phyloP scores from a whole-genome alignment of 2,113 vertebrate genomes.

The Regulus satrapa region DNA sequence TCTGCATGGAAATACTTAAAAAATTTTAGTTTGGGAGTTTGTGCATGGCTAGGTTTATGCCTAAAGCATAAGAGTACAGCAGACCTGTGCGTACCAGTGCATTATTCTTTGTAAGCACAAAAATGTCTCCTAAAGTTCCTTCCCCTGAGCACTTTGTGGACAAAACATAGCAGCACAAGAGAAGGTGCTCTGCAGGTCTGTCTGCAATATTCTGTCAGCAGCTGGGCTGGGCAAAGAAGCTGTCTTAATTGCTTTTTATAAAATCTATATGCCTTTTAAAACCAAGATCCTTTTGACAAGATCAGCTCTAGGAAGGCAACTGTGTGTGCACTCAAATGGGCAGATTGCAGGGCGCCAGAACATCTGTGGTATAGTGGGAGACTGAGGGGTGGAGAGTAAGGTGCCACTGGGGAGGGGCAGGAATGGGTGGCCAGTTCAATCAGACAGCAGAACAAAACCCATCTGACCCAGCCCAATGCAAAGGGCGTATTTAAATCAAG shows the following conservation, averaged over 20 bases:
- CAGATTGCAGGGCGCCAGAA: background rate
- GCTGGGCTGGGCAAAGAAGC: background rate
- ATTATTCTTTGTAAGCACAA: background rate
- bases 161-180: background rate
- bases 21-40: background rate
- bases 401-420: background rate
- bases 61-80: background rate
- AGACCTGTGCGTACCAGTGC: rapidly evolving
- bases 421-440: background rate
- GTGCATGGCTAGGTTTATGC: background rate
- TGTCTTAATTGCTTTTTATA: background rate
- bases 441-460: background rate
- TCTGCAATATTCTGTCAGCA: background rate
- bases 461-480: background rate
- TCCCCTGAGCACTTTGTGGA: background rate
- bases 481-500: background rate
- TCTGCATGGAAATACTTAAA: background rate
- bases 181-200: background rate
- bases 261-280: background rate
- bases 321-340: rapidly evolving
- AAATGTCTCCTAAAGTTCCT: background rate
- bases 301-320: background rate
- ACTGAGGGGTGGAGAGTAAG: background rate
- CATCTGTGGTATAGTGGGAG: background rate
- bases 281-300: background rate